A percentile compares a stretch with the other conserved stretches of the same genome.
Evolutionary conservation across 2,797 vertebrate genomes (phyloP).

Genomic region (Hyperoplus lanceolatus): DNA sequence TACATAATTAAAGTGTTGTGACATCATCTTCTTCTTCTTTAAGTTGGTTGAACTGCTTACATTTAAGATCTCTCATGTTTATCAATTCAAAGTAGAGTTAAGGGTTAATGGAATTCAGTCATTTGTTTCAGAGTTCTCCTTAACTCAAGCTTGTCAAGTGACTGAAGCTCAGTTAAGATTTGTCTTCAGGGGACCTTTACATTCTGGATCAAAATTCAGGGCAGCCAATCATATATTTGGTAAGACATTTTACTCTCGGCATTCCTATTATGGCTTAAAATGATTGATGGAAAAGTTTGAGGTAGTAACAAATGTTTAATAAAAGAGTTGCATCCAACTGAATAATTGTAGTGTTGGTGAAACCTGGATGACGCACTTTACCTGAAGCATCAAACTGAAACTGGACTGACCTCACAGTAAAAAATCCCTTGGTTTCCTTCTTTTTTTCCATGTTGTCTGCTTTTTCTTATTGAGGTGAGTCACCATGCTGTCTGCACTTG

Average conservation of each 20-base stretch:
- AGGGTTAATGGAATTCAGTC: not conserved
- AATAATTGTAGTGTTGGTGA: not conserved
- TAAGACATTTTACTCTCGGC: not conserved
- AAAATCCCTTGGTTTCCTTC: conserved; percentile 1
- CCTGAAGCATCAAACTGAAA: conserved; percentile 19
- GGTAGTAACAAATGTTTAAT: not conserved
- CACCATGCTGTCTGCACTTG: conserved; percentile 26
- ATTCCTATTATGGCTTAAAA: not conserved
- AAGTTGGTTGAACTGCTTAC: not conserved
- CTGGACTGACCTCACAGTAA: conserved; percentile 13
- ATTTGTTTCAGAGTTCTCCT: not conserved
- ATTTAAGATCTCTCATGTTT: not conserved
- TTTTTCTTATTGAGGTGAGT: conserved; percentile 50
- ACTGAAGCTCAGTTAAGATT: not conserved
- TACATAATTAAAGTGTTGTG: too few species aligned
- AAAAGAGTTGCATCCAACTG: not conserved
- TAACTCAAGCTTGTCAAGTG: not conserved
- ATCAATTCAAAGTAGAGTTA: not conserved
- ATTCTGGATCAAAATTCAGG: not conserved
- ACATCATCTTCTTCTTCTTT: too few species aligned
- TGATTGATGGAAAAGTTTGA: not conserved
- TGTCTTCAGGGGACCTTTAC: not conserved
- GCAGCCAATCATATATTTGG: not conserved
- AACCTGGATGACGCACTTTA: not conserved
- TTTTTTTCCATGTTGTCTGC: not conserved